A percentile compares a stretch with the other conserved stretches of the same genome.
These are phyloP conservation scores for Mareca penelope DNA, from an alignment of 2,797 vertebrate genomes.

Conservation along the genomic window DNA sequence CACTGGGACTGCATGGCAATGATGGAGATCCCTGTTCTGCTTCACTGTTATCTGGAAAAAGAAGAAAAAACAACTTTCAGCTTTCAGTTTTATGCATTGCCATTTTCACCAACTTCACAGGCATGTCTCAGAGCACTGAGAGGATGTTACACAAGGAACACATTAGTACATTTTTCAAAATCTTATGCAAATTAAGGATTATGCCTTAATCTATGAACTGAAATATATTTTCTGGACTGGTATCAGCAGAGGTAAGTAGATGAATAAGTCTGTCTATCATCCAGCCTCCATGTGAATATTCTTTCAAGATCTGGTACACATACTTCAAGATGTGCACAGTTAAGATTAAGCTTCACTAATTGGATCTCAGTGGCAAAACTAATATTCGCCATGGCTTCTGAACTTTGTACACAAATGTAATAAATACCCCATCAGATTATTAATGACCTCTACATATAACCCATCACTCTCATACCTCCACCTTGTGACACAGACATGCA, in stretches of 20 bases:
- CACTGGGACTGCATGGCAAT: slow-evolving; percentile 26
- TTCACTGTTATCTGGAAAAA: slow-evolving; percentile 73
- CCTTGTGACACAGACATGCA: background rate
- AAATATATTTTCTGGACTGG: background rate
- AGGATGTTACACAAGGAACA: background rate
- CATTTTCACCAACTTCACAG: background rate
- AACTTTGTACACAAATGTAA: background rate
- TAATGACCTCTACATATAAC: background rate
- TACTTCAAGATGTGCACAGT: background rate
- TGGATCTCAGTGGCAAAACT: background rate
- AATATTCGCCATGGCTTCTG: background rate
- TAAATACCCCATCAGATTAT: background rate
- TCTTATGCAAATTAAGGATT: fast-evolving
- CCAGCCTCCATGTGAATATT: background rate
- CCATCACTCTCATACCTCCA: background rate
- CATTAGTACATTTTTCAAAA: background rate
- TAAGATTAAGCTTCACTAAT: background rate
- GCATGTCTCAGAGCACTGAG: background rate
- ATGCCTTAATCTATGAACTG: background rate
- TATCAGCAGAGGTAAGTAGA: background rate
- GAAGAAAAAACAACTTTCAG: slow-evolving; percentile 3
- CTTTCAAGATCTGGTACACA: background rate
- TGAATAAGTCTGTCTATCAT: background rate
- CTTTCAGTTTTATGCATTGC: background rate
- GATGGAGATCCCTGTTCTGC: slow-evolving; percentile 60